Percentiles rank a stretch among this genome's conserved stretches.
Conservation (phyloP, 2,797 vertebrate species). For the Peromyscus aztecus region DNA sequence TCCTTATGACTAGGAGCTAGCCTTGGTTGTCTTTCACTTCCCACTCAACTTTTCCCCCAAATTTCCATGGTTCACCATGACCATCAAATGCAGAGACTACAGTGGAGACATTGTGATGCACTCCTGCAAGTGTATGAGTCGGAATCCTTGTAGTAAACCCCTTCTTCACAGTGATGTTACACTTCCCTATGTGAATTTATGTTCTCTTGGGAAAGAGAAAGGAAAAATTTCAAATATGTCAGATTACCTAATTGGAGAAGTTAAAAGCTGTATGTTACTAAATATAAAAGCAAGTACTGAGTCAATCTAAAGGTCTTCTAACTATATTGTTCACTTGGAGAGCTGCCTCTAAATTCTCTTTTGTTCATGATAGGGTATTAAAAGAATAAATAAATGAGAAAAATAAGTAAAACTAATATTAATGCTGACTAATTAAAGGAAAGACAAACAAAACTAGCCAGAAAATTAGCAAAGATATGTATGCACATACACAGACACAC, state of each 20-base stretch:
- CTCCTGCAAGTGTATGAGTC: not conserved
- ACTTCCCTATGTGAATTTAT: not conserved
- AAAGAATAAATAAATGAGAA: not conserved
- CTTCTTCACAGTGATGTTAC: not conserved
- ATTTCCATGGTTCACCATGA: too few relatives aligned
- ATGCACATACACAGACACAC: not conserved
- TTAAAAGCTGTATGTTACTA: not conserved
- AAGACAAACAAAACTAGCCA: not conserved
- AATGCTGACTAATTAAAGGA: not conserved
- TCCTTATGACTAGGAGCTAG: not conserved
- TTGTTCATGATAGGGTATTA: not conserved
- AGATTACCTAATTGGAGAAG: not conserved
- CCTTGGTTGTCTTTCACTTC: not conserved
- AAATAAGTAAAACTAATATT: not conserved
- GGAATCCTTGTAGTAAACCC: not conserved
- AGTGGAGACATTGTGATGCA: not conserved
- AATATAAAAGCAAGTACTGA: not conserved
- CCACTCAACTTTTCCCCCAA: not conserved
- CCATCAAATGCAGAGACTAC: not conserved
- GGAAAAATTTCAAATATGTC: not conserved
- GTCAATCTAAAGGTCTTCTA: not conserved
- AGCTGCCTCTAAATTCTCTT: not conserved
- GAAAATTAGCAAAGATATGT: not conserved
- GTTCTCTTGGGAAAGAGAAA: not conserved
- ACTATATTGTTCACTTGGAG: not conserved